A percentile compares a stretch with the other conserved stretches of the same genome.
Conservation (phyloP, 1,140 invertebrate genomes). For the Plodia interpunctella region DNA sequence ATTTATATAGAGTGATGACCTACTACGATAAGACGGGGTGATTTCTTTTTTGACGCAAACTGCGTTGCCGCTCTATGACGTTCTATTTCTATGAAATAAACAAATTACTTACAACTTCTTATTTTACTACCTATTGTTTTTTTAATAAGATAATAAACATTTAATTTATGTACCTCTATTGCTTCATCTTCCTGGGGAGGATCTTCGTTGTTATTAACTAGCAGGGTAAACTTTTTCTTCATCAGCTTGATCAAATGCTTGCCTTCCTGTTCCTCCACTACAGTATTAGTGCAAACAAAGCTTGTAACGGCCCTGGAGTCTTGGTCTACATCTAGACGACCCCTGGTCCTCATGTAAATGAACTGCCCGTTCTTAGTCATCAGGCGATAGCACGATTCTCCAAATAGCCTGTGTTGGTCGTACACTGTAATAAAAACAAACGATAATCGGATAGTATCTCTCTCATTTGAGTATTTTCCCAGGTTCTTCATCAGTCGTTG, state of each 20-base stretch:
- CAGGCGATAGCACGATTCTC: constrained; percentile 89
- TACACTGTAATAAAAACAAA: constrained; percentile 82
- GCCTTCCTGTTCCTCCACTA: constrained; percentile 85
- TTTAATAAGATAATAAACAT: not conserved
- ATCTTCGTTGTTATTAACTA: constrained; percentile 72
- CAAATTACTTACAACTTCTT: no score
- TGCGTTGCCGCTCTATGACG: no score
- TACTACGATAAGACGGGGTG: no score
- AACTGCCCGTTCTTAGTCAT: constrained; percentile 86
- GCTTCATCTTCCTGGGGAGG: constrained; percentile 43
- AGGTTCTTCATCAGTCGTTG: no score
- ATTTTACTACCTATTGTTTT: no score
- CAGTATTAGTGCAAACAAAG: constrained; percentile 90
- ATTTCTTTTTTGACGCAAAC: no score
- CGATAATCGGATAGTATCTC: not conserved
- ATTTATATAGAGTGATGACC: no score
- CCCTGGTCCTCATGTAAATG: constrained; percentile 88
- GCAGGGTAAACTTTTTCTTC: constrained; percentile 82
- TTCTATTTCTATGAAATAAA: no score
- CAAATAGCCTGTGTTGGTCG: constrained; percentile 83
- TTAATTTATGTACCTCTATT: constrained; percentile 41
- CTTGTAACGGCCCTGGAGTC: constrained; percentile 84
- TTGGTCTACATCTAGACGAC: constrained; percentile 86
- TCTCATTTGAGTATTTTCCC: no score
- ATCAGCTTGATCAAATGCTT: constrained; percentile 82